These are phyloP conservation scores for Cervus canadensis DNA, from an alignment of 2,113 vertebrate species.

Conservation along the genomic window DNA sequence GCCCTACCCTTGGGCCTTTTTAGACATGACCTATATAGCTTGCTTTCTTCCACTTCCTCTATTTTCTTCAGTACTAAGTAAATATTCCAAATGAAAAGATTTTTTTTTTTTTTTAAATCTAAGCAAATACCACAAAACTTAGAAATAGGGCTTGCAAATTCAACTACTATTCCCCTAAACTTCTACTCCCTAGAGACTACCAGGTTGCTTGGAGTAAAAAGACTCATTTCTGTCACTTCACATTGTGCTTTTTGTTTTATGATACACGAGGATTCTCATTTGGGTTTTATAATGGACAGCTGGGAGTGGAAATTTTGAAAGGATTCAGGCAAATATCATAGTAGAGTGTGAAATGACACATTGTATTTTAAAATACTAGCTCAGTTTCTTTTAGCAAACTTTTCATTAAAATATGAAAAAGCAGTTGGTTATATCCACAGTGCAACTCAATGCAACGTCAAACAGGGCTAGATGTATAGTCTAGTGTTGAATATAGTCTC, in stretches of 20 bases:
- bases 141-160: background rate
- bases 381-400: background rate
- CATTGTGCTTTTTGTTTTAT: background rate
- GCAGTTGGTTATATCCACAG: background rate
- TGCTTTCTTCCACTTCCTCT: background rate
- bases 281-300: background rate
- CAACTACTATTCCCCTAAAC: background rate
- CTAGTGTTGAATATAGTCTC: background rate
- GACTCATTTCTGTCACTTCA: background rate
- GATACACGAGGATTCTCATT: background rate
- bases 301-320: background rate
- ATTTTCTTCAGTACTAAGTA: background rate
- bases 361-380: background rate
- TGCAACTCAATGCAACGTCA: background rate
- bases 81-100: background rate
- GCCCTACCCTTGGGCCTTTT: background rate
- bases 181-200: background rate
- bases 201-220: background rate
- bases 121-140: background rate
- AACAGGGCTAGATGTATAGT: background rate
- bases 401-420: background rate
- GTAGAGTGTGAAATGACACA: background rate
- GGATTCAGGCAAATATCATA: background rate
- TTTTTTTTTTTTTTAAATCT: background rate
- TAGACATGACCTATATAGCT: background rate